Base-by-base conservation (phyloP, 1,140 invertebrate species). In the Trissolcus basalis region DNA sequence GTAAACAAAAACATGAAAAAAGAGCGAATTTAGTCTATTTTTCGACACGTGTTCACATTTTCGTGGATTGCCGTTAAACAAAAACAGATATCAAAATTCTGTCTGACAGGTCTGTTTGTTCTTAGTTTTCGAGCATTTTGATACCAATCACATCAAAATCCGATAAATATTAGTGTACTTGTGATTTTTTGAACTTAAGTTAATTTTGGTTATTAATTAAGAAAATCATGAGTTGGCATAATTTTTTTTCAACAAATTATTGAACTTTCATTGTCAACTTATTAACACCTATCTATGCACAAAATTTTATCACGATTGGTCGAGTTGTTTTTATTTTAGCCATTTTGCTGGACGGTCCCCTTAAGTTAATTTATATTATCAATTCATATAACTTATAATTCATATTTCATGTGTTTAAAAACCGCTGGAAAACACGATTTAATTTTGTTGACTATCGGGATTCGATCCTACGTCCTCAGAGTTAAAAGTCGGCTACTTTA, bases 21-120 rank as follows among this genome's bases (percentile, higher is more conserved):
- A 45, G 44, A 11, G 44, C 44, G 12, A 14, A 15, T 45, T 45
- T 45, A 15, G 44, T 12, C 44, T 45, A 15, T 45, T 45, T 48
- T 48, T 48, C n/a, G 16, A 48, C 45, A 48, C 16, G 45, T 15
- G 10, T 48, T 15, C 45, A 48, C 45, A 48, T 48, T 10, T 48
- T 27, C 16, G 16, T 48, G 16, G 45, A 48, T 48, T 48, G 16
- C 14, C 13, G 44, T 45, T 45, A 11, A 45, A 45, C 14, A 14
- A 15, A n/a, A n/a, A n/a, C n/a, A n/a, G n/a, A n/a, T n/a, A n/a
- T n/a, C n/a, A n/a, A n/a, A n/a, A n/a, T n/a, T 43, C 39, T 43
- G 39, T 43, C 6, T 43, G 6, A 43, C 14, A 48, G 16, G 27
- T 48, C 13, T 48, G 7, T 48, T 48, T n/a, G 15, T 27, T 15